These are phyloP conservation scores for Tachysurus vachellii DNA, from an alignment of 2,113 vertebrate species.

Conservation along the genomic window DNA sequence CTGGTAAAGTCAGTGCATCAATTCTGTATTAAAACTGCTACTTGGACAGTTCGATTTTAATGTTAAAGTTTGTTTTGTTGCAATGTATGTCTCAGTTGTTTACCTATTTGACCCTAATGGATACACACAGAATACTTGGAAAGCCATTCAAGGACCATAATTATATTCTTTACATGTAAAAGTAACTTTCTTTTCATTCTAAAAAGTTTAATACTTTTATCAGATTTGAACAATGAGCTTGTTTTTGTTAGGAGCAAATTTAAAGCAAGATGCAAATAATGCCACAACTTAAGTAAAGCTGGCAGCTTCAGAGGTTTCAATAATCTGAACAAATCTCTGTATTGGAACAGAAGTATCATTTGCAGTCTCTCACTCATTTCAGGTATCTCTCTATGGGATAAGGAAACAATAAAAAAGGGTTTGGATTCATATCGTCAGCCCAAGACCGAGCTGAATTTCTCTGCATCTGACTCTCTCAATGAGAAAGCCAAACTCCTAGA, in stretches of 20 bases:
- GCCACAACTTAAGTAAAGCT: too few species aligned
- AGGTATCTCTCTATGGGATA: constrained; percentile 64
- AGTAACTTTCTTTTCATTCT: neutral
- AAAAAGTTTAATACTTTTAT: neutral
- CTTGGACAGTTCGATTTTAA: neutral
- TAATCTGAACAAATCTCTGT: too few species aligned
- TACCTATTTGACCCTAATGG: neutral
- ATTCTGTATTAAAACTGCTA: neutral
- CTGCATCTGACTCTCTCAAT: constrained; percentile 19
- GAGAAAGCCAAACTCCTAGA: constrained; percentile 3
- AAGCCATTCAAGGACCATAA: too few species aligned
- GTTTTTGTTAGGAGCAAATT: neutral
- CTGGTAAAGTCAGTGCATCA: neutral
- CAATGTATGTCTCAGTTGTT: neutral
- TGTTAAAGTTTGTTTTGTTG: neutral
- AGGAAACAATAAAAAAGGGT: constrained; percentile 14
- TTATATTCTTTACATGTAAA: neutral
- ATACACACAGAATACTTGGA: neutral
- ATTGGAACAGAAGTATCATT: neutral
- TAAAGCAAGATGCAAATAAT: too few species aligned
- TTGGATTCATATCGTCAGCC: neutral
- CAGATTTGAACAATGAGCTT: neutral
- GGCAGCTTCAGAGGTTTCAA: too few species aligned
- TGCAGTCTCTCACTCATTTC: neutral
- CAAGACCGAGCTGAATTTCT: constrained; percentile 26